These are phyloP conservation scores for Dolomedes plantarius DNA, from an alignment of 2,888 invertebrate species.

Conservation along the genomic window DNA sequence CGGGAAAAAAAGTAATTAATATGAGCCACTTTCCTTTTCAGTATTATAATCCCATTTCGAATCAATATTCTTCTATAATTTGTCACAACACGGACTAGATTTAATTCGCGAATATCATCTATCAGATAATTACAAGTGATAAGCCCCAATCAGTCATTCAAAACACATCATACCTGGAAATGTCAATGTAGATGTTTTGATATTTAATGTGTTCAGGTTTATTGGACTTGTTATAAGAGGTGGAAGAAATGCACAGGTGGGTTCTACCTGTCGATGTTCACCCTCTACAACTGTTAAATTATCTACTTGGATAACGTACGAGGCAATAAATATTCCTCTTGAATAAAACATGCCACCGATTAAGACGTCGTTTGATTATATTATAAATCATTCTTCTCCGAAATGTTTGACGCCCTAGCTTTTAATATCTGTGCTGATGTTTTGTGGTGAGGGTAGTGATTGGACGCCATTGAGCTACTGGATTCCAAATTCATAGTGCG, in stretches of 20 bases:
- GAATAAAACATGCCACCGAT: slow-evolving; percentile 5
- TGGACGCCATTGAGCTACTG: background rate
- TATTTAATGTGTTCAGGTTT: no score
- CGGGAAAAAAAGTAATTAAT: no score
- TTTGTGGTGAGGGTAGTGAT: background rate
- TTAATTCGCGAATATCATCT: no score
- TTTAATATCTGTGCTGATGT: background rate
- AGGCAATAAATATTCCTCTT: slow-evolving; percentile 5
- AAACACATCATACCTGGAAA: no score
- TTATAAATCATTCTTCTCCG: background rate
- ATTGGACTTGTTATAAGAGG: no score
- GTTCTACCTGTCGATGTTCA: background rate
- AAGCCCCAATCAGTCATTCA: no score
- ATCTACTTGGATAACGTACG: background rate
- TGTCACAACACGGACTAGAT: no score
- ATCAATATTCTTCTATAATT: no score
- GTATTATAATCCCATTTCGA: no score
- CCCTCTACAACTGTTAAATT: slow-evolving; percentile 6
- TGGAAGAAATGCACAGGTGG: background rate
- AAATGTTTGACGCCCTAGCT: slow-evolving; percentile 2
- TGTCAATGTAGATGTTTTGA: no score
- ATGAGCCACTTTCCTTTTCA: no score
- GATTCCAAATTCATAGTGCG: background rate
- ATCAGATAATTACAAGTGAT: no score
- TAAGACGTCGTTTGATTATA: slow-evolving; percentile 6